phyloP scores from a whole-genome alignment of 2,888 invertebrate genomes.

The Eristalinus sepulchralis region DNA sequence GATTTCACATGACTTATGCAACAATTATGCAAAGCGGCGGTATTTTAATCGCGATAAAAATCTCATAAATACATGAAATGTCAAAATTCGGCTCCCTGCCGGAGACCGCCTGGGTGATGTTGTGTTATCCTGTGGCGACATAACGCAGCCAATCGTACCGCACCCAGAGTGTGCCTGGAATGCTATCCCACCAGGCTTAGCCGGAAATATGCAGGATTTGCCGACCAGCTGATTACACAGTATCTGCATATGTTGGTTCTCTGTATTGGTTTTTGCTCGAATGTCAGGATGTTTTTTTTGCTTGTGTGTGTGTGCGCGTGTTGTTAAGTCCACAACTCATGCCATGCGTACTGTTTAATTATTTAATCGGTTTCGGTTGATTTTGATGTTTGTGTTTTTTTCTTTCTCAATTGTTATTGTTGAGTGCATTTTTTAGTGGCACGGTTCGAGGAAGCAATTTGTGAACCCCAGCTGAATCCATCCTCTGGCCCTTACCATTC shows the following conservation, averaged over 20 bases:
- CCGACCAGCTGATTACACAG: conserved; percentile 27
- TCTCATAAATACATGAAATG: conserved; percentile 54
- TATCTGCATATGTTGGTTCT: not conserved
- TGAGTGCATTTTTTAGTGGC: conserved; percentile 36
- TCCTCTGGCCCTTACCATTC: not conserved
- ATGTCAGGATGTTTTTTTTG: not conserved
- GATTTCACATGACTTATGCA: conserved; percentile 41
- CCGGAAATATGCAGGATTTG: not conserved
- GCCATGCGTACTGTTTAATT: conserved; percentile 8
- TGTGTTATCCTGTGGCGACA: conserved; percentile 24
- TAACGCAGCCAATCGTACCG: conserved; percentile 9
- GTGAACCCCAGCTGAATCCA: conserved; percentile 1
- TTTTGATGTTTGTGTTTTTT: not conserved
- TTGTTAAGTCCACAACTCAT: not conserved
- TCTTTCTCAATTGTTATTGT: not conserved
- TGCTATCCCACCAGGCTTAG: not conserved
- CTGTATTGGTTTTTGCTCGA: not conserved
- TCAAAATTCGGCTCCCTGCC: conserved; percentile 18
- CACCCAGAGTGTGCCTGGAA: not conserved
- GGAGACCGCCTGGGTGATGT: not conserved
- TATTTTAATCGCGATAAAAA: conserved; percentile 51
- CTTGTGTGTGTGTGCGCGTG: not conserved
- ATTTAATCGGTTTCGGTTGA: conserved; percentile 18
- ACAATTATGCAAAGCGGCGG: conserved; percentile 53
- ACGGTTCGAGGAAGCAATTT: conserved; percentile 26